A percentile compares a stretch with the other conserved stretches of the same genome.
Conservation (phyloP, 1,140 invertebrate genomes). For the Drosophila kikkawai region DNA sequence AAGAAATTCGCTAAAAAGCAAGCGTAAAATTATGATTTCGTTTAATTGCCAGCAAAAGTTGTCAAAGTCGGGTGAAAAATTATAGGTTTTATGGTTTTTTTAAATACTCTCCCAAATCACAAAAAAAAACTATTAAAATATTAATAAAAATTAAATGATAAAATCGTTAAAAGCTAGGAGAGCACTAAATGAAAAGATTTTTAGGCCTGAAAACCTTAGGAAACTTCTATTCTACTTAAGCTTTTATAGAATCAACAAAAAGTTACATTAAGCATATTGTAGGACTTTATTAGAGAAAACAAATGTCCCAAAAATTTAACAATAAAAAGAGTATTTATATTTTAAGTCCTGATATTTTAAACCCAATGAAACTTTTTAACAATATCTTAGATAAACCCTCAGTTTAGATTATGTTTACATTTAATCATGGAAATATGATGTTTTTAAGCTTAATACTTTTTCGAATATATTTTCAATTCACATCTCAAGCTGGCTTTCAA, state of each 20-base stretch:
- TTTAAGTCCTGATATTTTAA: neutral
- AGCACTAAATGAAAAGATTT: no score
- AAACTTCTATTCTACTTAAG: no score
- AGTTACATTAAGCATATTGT: no score
- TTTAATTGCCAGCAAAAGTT: slow-evolving; percentile 29
- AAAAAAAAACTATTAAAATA: no score
- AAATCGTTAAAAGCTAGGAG: neutral
- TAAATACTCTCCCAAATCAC: neutral
- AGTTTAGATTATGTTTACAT: neutral
- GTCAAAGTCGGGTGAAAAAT: slow-evolving; percentile 11
- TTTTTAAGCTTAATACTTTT: neutral
- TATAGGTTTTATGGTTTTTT: slow-evolving; percentile 6
- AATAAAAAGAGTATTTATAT: neutral
- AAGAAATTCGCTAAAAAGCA: slow-evolving; percentile 25
- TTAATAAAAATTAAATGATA: neutral
- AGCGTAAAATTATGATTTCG: slow-evolving; percentile 33
- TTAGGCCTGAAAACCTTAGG: rapidly evolving
- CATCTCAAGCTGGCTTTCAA: neutral
- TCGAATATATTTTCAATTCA: neutral
- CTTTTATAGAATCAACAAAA: neutral
- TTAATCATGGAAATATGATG: neutral
- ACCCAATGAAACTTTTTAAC: no score
- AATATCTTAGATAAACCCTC: neutral
- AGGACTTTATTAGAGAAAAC: no score
- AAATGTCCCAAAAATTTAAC: no score